A percentile compares a stretch with the other conserved stretches of the same genome.
phyloP scores from a whole-genome alignment of 2,113 vertebrate genomes.

The Marmota flaviventris region DNA sequence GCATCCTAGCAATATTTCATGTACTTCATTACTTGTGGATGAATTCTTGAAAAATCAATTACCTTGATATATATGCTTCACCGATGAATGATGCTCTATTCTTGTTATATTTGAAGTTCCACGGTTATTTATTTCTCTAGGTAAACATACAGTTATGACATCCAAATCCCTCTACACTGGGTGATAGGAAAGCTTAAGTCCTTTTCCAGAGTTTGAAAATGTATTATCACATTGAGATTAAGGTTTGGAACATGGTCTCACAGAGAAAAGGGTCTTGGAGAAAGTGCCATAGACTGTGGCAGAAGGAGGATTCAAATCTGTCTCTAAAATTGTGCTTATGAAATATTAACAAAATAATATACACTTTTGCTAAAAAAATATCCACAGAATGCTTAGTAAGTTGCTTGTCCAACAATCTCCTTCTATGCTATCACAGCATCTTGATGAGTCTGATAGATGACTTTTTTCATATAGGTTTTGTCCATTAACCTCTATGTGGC shows the following conservation, averaged over 20 bases:
- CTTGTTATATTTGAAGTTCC: background rate
- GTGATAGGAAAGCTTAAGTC: background rate
- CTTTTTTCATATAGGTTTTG: background rate
- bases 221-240: background rate
- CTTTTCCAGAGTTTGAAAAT: background rate
- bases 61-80: background rate
- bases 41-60: conserved; percentile 4
- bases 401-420: background rate
- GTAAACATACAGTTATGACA: background rate
- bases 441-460: background rate
- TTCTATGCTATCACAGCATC: background rate
- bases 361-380: background rate
- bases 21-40: background rate
- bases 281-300: background rate
- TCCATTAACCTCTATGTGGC: background rate
- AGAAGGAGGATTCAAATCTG: background rate
- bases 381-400: background rate
- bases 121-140: background rate
- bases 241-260: background rate
- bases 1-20: conserved; percentile 7
- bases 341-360: conserved; percentile 33
- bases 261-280: background rate
- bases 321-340: background rate
- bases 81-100: background rate
- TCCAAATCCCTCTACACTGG: background rate